Evolutionary conservation across 1,140 invertebrate genomes (phyloP), one percentile per base, ranked within the genome.

Genomic region (Tyrophagus putrescentiae): DNA sequence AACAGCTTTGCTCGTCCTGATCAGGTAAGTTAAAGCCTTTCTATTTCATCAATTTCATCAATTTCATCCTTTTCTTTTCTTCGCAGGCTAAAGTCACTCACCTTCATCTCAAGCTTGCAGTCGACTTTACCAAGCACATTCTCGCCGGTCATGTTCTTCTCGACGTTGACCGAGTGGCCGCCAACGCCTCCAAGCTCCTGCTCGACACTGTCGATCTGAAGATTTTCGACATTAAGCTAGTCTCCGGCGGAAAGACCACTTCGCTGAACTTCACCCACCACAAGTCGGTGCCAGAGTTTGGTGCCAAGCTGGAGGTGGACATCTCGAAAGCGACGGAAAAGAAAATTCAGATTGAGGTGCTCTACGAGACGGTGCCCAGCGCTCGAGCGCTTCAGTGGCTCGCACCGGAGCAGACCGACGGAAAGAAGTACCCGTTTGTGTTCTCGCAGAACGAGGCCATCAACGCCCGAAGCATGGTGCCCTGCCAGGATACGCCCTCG

Each of bases 361-460:
- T 80, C 57, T 92, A 91, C 72, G 73, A 78, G 65, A 88, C 87
- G 4, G 76, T 77, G n/a, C 78, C 80, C 53, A 74, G 77, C 31
- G 80, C 84, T 6, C 83, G 82, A 62, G 91, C 85, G 18, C 73
- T 97, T 18, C 87, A 93, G 72, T 97, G 93, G 91, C 69, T 97
- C 31, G 77, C 77, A 57, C 80, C 87, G 11, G 78, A 83, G 64
- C 88, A 93, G 75, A 97, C 92, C 16, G 79, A 83, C 5, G 88
- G 89, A 42, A 86, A 87, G 72, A 77, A 80, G 64, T 78, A 86
- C 67, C 91, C 92, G 0, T 96, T 87, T 71, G 68, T 97, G 63
- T 96, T 87, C 74, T 92, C 85, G 64, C 90, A 95, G 72, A 91
- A 87, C 73, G 82, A 91, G 82, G 82, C 91, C 11, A 91, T 94